Conservation (phyloP, 2,888 invertebrate species). For the Cephus pulcher region DNA sequence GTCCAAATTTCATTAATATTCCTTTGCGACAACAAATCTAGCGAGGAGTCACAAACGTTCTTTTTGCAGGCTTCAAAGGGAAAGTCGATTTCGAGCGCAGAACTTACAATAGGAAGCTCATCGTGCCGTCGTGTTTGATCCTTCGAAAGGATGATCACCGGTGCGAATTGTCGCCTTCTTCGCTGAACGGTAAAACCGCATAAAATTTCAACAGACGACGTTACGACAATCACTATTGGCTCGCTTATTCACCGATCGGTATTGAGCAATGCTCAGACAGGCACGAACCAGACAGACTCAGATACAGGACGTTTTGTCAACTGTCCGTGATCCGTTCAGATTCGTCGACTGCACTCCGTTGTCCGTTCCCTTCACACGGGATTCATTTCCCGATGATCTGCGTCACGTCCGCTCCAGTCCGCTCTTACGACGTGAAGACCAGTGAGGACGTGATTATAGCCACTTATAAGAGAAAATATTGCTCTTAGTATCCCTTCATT, state of each 20-base stretch:
- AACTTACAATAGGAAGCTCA: conserved; percentile 66
- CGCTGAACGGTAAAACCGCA: conserved; percentile 20
- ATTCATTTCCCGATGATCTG: conserved; percentile 9
- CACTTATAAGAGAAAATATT: no score
- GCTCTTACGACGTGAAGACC: conserved; percentile 1
- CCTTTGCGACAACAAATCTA: no score
- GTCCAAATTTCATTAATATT: no score
- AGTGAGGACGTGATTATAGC: no score
- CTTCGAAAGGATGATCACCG: not conserved
- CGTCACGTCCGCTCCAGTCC: conserved; percentile 21
- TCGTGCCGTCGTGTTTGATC: conserved; percentile 37
- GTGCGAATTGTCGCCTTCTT: conserved; percentile 1
- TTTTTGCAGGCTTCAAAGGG: not conserved
- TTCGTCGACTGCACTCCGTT: conserved; percentile 23
- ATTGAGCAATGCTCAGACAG: not conserved
- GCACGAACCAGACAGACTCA: conserved; percentile 4
- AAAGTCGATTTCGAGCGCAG: conserved; percentile 22
- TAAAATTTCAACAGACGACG: conserved; percentile 20
- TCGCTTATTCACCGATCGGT: not conserved
- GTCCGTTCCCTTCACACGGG: conserved; percentile 12
- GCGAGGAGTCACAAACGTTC: no score
- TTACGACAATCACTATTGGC: no score
- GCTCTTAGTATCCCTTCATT: not conserved
- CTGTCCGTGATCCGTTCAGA: conserved; percentile 18
- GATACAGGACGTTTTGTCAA: conserved; percentile 27